Evolutionary conservation across 2,113 vertebrate genomes (phyloP), one percentile per base, ranked within the genome.

Genomic region (Etheostoma spectabile): DNA sequence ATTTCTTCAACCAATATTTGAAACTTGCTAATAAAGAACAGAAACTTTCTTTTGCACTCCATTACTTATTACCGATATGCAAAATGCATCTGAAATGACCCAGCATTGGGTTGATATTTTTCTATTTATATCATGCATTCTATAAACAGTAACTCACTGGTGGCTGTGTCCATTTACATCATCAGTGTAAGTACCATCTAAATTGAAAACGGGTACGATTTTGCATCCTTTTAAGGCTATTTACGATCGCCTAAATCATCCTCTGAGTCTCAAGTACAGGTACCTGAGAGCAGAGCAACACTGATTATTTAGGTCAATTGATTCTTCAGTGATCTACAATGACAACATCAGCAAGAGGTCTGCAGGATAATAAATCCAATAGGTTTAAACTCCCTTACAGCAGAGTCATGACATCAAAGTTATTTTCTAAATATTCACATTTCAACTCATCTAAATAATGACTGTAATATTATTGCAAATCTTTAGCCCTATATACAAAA

Each of bases 241-340:
- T 82, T 77, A 65, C 18, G 7, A 33, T 35, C 10, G 51, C 57
- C 45, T 70, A 75, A 77, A 79, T 81, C 74, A 67, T 80, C 72
- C 63, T 53, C 71, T 53, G 73, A 70, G 84, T 82, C 77, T 87
- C 67, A 74, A 88, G 83, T 72, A 71, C 83, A 75, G 30, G 16
- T 77, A 12, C 80, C 78, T 81, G 77, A 88, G 65, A 79, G 73
- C 75, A 76, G 70, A 78, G 59, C 73, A 79, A 60, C 56, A 60
- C 82, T 85, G 86, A 89, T 89, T 91, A 87, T 86, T 87, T 70
- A 83, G 79, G 89, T 91, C 93, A 89, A 91, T 89, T 90, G 82
- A 93, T 90, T 93, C 82, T 87, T 82, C 78, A 89, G 67, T 67
- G 62, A 30, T 30, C 30, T 30, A 30, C 30, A 35, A 35, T 38